Conservation (phyloP, 2,888 invertebrate genomes). For the Eilema griseolum region DNA sequence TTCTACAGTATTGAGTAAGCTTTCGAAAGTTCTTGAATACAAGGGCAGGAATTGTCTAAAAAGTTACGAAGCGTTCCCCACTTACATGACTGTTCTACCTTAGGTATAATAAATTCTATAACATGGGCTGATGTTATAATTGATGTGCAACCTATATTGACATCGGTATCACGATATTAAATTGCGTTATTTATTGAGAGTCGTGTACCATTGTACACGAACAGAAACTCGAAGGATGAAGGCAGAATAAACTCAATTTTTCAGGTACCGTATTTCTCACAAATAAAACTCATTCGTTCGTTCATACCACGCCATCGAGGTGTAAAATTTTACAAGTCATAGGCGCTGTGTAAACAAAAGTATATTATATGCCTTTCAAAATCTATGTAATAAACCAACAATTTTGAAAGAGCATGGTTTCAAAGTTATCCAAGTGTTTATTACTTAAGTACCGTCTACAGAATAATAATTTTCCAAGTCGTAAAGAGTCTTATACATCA, state of each 20-base stretch:
- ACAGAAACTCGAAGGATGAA: neutral
- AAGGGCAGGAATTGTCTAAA: too few species aligned
- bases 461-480: conserved; percentile 1
- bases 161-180: too few species aligned
- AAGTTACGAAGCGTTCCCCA: too few species aligned
- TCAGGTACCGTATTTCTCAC: neutral
- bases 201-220: too few species aligned
- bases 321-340: conserved; percentile 1
- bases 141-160: too few species aligned
- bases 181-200: too few species aligned
- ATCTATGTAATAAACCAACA: neutral
- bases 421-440: neutral
- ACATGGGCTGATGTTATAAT: too few species aligned
- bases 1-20: too few species aligned
- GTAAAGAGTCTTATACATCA: conserved; percentile 1
- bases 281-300: neutral
- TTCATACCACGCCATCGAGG: neutral
- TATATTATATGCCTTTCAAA: neutral
- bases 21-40: too few species aligned
- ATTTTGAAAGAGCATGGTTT: conserved; percentile 1
- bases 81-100: too few species aligned
- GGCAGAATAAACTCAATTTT: neutral
- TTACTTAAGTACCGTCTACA: conserved; percentile 2
- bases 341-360: neutral
- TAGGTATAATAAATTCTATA: too few species aligned